Evolutionary conservation across 2,888 invertebrate genomes (phyloP), one percentile per base, ranked within the genome.

Genomic region (Drosophila ochracea): DNA sequence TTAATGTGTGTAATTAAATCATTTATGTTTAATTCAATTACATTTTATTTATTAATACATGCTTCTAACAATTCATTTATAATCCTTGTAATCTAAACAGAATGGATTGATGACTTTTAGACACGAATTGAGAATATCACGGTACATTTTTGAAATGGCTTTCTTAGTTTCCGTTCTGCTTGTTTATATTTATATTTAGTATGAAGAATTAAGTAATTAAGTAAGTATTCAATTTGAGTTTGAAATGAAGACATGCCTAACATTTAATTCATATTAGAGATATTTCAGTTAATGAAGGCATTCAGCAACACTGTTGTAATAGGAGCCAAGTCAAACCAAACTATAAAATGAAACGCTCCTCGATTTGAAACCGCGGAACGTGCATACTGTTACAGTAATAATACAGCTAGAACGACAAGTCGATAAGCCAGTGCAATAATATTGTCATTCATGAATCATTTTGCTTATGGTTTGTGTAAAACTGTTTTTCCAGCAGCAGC

Each of bases 391-490:
- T 60, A 52, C 53, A 64, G 25, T 47, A 47, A 77, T 68, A 57
- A 39, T 67, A 78, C 78, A 76, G 84, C 83, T 78, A 58, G 1
- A 25, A 73, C 19, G 16, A 9, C n/a, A 7, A 9, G 30, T 52
- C 60, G 47, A 54, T 62, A 47, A 52, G 61, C 73, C 64, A 74
- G 52, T 35, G 64, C 66, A 47, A 67, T 33, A 69, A 60, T 61
- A 64, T 63, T 78, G 72, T 67, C 74, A 84, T 80, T 86, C 70
- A 89, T 83, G 72, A 81, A 83, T 77, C 73, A 82, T 70, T 74
- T 62, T 53, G 49, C 41, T 47, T 69, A 35, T 62, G 53, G 31
- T 35, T 59, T 59, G 39, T 68, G 67, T 78, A 82, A 84, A 84
- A 82, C 66, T 59, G 66, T 59, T 75, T 80, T 81, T 78, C 50